phyloP scores from a whole-genome alignment of 2,888 invertebrate genomes.

The Rhabditoides inermis region DNA sequence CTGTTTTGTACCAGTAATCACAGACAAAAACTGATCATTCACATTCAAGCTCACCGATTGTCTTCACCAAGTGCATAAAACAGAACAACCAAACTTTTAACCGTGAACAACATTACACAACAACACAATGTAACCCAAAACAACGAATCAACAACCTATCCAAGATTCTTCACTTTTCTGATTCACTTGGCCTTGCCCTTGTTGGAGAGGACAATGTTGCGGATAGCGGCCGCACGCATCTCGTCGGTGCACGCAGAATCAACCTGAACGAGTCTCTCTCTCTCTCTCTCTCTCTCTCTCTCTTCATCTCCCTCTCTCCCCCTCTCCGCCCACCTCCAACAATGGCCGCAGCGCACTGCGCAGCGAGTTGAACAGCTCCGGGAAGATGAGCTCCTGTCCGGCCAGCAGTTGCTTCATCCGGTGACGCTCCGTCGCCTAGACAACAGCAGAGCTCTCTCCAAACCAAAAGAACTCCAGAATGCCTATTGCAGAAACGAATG shows the following conservation, averaged over 20 bases:
- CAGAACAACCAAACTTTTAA: too few relatives aligned
- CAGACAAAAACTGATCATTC: too few relatives aligned
- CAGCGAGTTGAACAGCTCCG: conserved; percentile 32
- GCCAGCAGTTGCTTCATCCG: conserved; percentile 30
- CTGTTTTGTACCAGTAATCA: too few relatives aligned
- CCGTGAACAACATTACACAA: too few relatives aligned
- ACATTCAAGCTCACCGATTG: too few relatives aligned
- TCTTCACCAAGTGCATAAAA: too few relatives aligned
- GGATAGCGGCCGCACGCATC: conserved; percentile 29
- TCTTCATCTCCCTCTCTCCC: neutral
- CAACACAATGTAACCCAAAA: too few relatives aligned
- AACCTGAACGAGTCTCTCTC: conserved; percentile 12
- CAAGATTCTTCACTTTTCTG: too few relatives aligned
- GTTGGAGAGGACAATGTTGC: conserved; percentile 24
- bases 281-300: neutral
- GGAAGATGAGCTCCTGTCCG: conserved; percentile 35
- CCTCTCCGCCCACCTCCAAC: conserved; percentile 10
- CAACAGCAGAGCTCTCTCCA: neutral
- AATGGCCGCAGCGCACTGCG: conserved; percentile 25
- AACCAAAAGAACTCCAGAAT: neutral
- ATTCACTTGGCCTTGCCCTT: conserved; percentile 10
- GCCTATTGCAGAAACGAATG: neutral
- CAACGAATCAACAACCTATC: too few relatives aligned
- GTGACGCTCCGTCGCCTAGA: conserved; percentile 30
- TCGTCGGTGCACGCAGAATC: conserved; percentile 30